Evolutionary conservation across 2,797 vertebrate species (phyloP), one percentile per base, ranked within the genome.

Genomic region (Tapirus indicus): DNA sequence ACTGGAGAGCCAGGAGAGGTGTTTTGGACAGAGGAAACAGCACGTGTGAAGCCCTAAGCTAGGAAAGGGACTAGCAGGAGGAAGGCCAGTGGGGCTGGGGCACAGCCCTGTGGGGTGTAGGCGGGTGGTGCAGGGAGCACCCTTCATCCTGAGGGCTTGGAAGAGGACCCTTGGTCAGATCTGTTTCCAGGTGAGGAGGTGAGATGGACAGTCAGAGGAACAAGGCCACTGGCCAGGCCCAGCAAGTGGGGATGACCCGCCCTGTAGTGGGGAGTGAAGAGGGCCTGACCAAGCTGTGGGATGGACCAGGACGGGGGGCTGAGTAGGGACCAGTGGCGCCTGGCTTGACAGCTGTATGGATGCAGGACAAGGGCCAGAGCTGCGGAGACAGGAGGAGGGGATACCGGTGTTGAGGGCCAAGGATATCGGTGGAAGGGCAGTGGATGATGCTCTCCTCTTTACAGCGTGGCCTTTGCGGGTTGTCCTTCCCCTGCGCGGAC

Each of bases 371-470:
- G 25, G n/a, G 32, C 35, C n/a, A 47, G 72, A 25, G 68, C n/a
- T 18, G 3, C 49, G 54, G 68, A 38, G 41, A 44, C 44, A 35
- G 71, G 56, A 78, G 69, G 10, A 5, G 20, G 60, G 23, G 56
- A 2, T 29, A 2, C n/a, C 21, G 0, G 0, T 10, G 60, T 0
- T 21, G 66, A 88, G 27, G 27, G 72, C 56, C n/a, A n/a, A 21
- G 13, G n/a, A 18, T 13, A 18, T 13, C 13, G 38, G 11, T 32
- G 56, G 94, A 47, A 66, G 17, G 35, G 35, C 44, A 9, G 72
- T 6, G 35, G 69, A 25, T 0, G 6, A 6, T 20, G 10, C 2
- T 35, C 44, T 49, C 38, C 69, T 68, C 23, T 54, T 17, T 16
- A 56, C 23, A 12, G 25, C 6, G 5, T 17, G 47, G 52, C 5